A percentile compares a stretch with the other conserved stretches of the same genome.
Evolutionary conservation across 2,113 vertebrate genomes (phyloP).

Genomic region (Amphiprion ocellaris): DNA sequence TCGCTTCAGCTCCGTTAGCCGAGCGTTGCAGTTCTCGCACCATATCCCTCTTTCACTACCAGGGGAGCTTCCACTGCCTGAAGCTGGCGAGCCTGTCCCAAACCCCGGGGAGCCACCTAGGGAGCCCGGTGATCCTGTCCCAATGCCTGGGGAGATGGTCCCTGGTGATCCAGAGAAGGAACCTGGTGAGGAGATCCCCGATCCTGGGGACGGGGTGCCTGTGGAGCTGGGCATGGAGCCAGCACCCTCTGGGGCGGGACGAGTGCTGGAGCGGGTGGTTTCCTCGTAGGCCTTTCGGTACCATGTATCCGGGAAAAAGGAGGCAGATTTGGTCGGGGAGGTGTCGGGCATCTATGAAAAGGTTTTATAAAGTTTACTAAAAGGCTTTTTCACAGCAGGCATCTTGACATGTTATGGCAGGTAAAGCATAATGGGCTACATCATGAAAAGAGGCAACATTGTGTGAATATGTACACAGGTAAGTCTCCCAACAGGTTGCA

Average conservation of each 20-base stretch:
- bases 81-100: constrained; percentile 91
- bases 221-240: constrained; percentile 95
- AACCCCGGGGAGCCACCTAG: constrained; percentile 95
- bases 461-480: background rate
- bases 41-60: constrained; percentile 94
- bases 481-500: background rate
- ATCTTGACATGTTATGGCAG: background rate
- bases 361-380: background rate
- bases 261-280: constrained; percentile 86
- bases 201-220: constrained; percentile 93
- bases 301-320: constrained; percentile 96
- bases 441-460: too few species aligned
- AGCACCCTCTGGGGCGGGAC: constrained; percentile 93
- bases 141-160: constrained; percentile 93
- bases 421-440: background rate
- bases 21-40: constrained; percentile 96
- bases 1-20: constrained; percentile 95
- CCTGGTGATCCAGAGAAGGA: constrained; percentile 94
- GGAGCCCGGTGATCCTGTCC: constrained; percentile 93
- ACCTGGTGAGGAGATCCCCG: constrained; percentile 94
- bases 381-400: background rate
- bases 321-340: constrained; percentile 92
- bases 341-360: constrained; percentile 88
- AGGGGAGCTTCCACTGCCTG: constrained; percentile 95
- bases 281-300: constrained; percentile 95